Percentiles rank a stretch among this genome's conserved stretches.
phyloP scores from a whole-genome alignment of 2,113 vertebrate genomes.

The Oxygymnocypris stewartii region DNA sequence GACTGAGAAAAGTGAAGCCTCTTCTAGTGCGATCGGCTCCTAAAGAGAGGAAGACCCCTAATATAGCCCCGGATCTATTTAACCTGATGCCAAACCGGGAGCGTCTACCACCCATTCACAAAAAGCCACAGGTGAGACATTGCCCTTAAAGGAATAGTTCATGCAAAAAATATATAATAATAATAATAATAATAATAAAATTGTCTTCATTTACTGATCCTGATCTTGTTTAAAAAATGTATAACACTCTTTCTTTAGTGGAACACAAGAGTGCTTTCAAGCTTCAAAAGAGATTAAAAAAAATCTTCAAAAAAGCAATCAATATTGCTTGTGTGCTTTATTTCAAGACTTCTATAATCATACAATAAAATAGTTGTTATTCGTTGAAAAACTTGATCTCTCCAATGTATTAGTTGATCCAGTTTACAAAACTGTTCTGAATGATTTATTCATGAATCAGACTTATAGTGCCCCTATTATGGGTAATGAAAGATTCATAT shows the following conservation, averaged over 20 bases:
- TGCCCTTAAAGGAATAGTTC: not conserved
- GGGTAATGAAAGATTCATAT: no score
- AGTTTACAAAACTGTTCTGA: not conserved
- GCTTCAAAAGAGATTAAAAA: not conserved
- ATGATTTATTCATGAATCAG: not conserved
- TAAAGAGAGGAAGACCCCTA: conserved; percentile 48
- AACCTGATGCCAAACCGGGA: conserved; percentile 61
- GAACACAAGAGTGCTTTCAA: not conserved
- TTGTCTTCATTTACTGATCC: not conserved
- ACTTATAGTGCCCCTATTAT: no score
- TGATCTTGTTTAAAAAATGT: not conserved
- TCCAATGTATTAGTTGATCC: not conserved
- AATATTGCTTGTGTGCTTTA: not conserved
- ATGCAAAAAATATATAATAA: not conserved
- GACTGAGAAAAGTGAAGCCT: conserved; percentile 79
- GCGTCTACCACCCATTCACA: conserved; percentile 77
- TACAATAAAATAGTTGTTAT: not conserved
- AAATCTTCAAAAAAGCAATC: not conserved
- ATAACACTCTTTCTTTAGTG: not conserved
- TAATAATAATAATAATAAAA: no score
- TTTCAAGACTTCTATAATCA: not conserved
- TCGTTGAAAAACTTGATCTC: not conserved
- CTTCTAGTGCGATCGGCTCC: conserved; percentile 57
- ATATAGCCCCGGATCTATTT: conserved; percentile 54
- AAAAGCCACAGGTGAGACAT: conserved; percentile 82